These are phyloP conservation scores for Zosterops japonicus DNA, from an alignment of 2,113 vertebrate species.

Conservation along the genomic window DNA sequence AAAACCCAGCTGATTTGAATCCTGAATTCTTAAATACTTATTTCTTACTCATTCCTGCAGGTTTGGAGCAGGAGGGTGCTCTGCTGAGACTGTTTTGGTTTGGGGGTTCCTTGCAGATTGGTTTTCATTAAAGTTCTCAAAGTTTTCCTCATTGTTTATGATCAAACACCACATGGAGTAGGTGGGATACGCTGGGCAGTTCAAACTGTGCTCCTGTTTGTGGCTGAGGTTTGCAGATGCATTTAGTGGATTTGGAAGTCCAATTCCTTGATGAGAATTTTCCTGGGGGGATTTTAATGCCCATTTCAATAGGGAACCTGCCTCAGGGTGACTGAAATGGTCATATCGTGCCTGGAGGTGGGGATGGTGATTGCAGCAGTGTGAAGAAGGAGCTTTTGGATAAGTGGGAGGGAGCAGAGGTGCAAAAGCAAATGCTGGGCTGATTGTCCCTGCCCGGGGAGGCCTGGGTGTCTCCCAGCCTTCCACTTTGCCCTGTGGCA, in stretches of 20 bases:
- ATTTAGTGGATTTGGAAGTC: not conserved
- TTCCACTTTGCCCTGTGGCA: not conserved
- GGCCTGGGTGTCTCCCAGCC: not conserved
- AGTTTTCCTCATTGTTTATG: not conserved
- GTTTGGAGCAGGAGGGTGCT: not conserved
- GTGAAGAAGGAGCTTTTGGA: not conserved
- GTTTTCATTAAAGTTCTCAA: no score
- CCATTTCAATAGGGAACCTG: not conserved
- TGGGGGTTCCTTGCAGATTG: no score
- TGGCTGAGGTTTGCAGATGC: not conserved
- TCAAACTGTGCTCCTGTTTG: not conserved
- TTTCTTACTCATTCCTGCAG: not conserved
- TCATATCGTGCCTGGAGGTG: not conserved
- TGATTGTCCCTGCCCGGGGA: not conserved
- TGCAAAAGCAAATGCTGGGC: not conserved
- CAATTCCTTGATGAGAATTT: not conserved
- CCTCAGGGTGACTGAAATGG: not conserved
- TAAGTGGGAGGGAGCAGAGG: not conserved
- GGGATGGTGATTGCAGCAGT: not conserved
- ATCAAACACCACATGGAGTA: not conserved
- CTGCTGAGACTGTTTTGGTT: not conserved
- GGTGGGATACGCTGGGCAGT: not conserved
- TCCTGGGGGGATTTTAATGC: not conserved
- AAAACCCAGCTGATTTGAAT: not conserved
- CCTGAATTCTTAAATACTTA: not conserved